A percentile compares a stretch with the other conserved stretches of the same genome.
Conservation (phyloP, 2,888 invertebrate genomes). For the Ganaspis brasiliensis region DNA sequence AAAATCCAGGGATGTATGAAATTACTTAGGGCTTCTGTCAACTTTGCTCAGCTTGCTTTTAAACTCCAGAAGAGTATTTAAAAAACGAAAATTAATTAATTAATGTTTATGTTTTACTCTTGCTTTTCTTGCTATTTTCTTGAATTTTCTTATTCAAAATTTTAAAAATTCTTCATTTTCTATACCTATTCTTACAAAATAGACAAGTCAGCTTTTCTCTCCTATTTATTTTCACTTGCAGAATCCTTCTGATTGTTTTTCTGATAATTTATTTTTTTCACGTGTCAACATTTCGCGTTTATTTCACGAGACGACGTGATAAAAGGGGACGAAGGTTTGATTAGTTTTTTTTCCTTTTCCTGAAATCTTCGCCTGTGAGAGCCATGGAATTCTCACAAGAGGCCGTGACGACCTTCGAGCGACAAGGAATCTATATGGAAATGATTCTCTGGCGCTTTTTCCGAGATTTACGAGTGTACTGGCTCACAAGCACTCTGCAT, state of each 20-base stretch:
- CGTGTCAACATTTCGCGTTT: conserved; percentile 3
- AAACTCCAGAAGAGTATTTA: not conserved
- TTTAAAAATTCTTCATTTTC: no score
- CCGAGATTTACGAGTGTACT: conserved; percentile 63
- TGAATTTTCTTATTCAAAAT: no score
- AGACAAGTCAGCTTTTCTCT: no score
- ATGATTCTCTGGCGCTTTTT: conserved; percentile 66
- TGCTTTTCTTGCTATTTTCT: no score
- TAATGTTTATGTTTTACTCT: no score
- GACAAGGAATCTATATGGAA: conserved; percentile 73
- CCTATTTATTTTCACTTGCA: not conserved
- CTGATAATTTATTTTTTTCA: not conserved
- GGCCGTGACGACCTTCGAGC: conserved; percentile 53
- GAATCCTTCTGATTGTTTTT: not conserved
- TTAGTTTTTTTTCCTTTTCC: conserved; percentile 57
- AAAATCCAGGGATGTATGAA: not conserved
- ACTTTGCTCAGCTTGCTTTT: not conserved
- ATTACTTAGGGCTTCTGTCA: not conserved
- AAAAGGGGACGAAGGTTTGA: conserved; percentile 57
- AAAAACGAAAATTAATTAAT: no score
- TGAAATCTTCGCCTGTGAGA: conserved; percentile 42
- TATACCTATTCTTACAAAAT: no score
- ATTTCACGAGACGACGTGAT: conserved; percentile 30
- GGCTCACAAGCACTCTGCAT: conserved; percentile 14
- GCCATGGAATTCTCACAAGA: conserved; percentile 51